Base-by-base conservation (phyloP, 2,888 invertebrate species). In the Ypsolopha scabrella region DNA sequence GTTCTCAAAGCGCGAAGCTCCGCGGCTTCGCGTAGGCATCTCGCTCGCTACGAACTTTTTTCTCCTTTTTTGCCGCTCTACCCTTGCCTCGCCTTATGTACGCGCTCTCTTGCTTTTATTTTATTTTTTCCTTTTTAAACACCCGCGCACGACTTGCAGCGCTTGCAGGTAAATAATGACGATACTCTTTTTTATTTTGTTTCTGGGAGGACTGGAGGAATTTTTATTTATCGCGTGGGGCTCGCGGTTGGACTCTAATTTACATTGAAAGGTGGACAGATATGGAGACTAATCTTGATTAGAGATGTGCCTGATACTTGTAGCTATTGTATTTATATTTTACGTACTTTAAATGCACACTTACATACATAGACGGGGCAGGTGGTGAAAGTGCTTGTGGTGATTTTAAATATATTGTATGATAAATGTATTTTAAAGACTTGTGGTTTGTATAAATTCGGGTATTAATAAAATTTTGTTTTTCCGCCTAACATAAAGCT, bases 31-130 rank as follows among this genome's bases (percentile, higher is more conserved):
- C 77, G 81, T 79, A 73, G 64, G 61, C 63, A 63, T 58, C 56
- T 57, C 61, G 62, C 60, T 60, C 62, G 64, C 62, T 61, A 54
- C 57, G 65, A 67, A 67, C 63, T 59, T 65, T 74, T 79, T 76
- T 72, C 76, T 64, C 67, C 63, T 77, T 82, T 82, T 85, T 83
- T 82, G 75, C 77, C 64, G 76, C 77, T 71, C 64, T 71, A 76
- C 75, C 78, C 78, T 78, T 74, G 71, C 74, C 67, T 61, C 54
- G 57, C 24, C 57, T 65, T 66, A 67, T 73, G 71, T 72, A 70
- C 75, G 66, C 61, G 65, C 54, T 55, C 61, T 60, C 63, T 72
- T 68, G 68, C 71, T 76, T 24, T 77, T 75, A 70, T 75, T 76
- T 73, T 24, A 2, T 24, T 24, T 24, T 24, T 24, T 24, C 2